Base-by-base conservation (phyloP, 2,113 vertebrate species). In the Macrotis lagotis region DNA sequence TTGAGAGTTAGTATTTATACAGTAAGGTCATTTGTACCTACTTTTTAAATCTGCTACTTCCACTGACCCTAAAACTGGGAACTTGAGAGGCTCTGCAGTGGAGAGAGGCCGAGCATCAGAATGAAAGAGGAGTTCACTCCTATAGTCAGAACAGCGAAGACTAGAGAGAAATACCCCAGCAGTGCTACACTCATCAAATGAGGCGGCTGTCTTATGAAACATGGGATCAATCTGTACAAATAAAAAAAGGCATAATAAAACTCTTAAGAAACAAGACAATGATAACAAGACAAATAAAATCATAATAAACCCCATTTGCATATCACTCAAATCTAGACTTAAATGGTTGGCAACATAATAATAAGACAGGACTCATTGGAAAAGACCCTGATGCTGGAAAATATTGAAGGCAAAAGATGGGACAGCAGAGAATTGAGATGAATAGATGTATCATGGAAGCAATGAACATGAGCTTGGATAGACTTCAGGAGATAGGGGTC, bases 141-240 rank as follows among this genome's bases (percentile, higher is more conserved):
- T 98, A 51, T 98, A 99, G 98, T 96, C 96, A 25, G 99, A 98
- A 49, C 98, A 99, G 92, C 94, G 99, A 28, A 99, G 98, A 0
- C 98, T 97, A 0, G 98, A 98, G 53, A 99, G 98, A 97, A 99
- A 99, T 22, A 99, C 98, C 0, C 99, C 99, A 0, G 98, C 98
- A 0, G 99, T 98, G 97, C 98, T 99, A 98, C 99, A 99, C 94
- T 99, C 99, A 25, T 99, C 99, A 0, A 99, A 99, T 0, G 99
- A 99, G 0, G 99, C 98, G 0, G 98, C 99, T 0, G 99, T 98
- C n/a, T 98, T 99, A 98, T 99, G 99, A 98, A 99, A 99, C 98
- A 99, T 98, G 96, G 99, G 99, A 37, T 98, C 97, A 0, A 97
- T 88, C 97, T 98, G 95, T 0, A 48, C 24, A 51, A 52, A 59